Evolutionary conservation across 2,113 vertebrate species (phyloP), one percentile per base, ranked within the genome.

Genomic region (Gallinago jamesoni): DNA sequence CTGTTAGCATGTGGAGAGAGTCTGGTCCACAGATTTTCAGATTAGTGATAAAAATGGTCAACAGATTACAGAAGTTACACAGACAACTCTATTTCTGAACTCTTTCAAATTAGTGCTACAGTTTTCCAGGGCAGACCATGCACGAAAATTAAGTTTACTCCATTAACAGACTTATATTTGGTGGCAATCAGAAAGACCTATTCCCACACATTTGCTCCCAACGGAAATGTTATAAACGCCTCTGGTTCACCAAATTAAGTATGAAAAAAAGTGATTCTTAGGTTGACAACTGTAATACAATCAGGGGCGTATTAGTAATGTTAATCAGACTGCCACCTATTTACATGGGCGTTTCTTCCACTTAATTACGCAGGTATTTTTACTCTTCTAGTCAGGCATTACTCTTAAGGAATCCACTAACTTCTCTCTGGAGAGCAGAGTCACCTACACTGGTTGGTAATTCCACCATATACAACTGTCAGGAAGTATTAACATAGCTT

Each of bases 121-220:
- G 35, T 25, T 75, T 85, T 39, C 30, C 20, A 56, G 7, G n/a
- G 41, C 35, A 79, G 47, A 60, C 10, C 9, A 14, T 3, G 23
- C 5, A 60, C 19, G 14, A 24, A 70, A 89, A 15, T 15, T 30
- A 59, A 37, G 8, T 63, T 70, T 68, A 62, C 9, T 74, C 7
- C 27, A 35, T 20, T 47, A 78, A 28, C 1, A 75, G 10, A n/a
- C 23, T 78, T 74, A 3, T 18, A 73, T 14, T 31, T 83, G 21
- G 47, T 70, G 30, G 52, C 13, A 45, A 33, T 20, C 0, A 0
- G 56, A 78, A 72, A 67, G 18, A 68, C 8, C n/a, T 67, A 7
- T 18, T 82, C 14, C 33, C 24, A 63, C 2, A 6, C 25, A 53
- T 22, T 18, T 57, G 27, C 28, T 55, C 12, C 37, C 60, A 37